Percentiles rank a stretch among this genome's conserved stretches.
Conservation (phyloP, 2,888 invertebrate species). For the Julus scanicus region DNA sequence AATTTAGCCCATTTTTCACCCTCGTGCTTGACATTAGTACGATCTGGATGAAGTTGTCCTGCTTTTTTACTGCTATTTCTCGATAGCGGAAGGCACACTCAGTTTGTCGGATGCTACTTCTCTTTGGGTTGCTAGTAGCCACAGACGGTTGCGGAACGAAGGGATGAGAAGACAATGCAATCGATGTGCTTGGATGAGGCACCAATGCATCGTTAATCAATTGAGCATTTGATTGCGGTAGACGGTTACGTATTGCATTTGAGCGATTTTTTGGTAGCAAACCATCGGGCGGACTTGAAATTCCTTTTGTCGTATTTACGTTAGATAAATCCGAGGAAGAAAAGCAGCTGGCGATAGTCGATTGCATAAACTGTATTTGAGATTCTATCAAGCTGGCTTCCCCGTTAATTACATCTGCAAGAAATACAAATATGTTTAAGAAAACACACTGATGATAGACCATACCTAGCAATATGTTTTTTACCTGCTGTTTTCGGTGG, state of each 20-base stretch:
- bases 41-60: conserved; percentile 74
- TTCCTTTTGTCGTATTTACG: not conserved
- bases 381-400: not conserved
- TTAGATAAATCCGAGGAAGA: not conserved
- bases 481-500: not conserved
- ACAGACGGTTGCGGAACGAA: not conserved
- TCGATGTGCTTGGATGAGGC: not conserved
- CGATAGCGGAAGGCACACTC: conserved; percentile 66
- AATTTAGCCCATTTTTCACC: conserved; percentile 73
- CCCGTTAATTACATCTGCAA: not conserved
- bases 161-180: conserved; percentile 7
- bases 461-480: not conserved
- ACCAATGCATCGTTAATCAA: not conserved
- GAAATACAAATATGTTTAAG: not conserved
- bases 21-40: conserved; percentile 72
- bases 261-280: conserved; percentile 8
- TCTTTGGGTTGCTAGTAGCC: not conserved
- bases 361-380: conserved; percentile 11
- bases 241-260: conserved; percentile 17
- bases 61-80: conserved; percentile 72
- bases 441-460: too few species aligned
- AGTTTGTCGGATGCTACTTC: conserved; percentile 65
- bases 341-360: not conserved
- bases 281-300: not conserved
- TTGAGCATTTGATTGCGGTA: not conserved